Percentiles rank a stretch among this genome's conserved stretches.
These are phyloP conservation scores for Tortrix viridana DNA, from an alignment of 2,888 invertebrate species.

Conservation along the genomic window DNA sequence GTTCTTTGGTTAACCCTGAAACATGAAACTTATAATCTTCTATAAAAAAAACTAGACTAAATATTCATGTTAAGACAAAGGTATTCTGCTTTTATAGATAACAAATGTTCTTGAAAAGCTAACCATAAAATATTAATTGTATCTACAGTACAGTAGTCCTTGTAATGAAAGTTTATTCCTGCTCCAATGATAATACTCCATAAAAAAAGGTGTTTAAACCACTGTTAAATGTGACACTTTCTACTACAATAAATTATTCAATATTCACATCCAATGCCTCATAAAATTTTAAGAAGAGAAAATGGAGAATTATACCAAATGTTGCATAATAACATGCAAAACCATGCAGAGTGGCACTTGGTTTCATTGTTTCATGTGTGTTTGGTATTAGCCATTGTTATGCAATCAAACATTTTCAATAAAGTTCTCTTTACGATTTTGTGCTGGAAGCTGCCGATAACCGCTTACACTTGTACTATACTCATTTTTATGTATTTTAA, in stretches of 20 bases:
- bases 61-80: neutral
- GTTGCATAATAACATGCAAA: constrained; percentile 53
- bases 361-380: constrained; percentile 71
- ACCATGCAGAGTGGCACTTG: constrained; percentile 54
- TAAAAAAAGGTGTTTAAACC: neutral
- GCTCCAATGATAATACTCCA: neutral
- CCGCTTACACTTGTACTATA: constrained; percentile 51
- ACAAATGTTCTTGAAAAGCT: neutral
- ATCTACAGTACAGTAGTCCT: neutral
- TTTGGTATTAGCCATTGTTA: constrained; percentile 74
- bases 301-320: constrained; percentile 49
- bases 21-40: too few relatives aligned
- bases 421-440: constrained; percentile 74
- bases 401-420: constrained; percentile 80
- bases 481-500: constrained; percentile 60
- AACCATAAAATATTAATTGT: neutral
- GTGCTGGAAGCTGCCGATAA: constrained; percentile 65
- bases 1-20: too few relatives aligned
- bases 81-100: neutral
- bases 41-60: too few relatives aligned
- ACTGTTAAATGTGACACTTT: constrained; percentile 33
- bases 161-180: constrained; percentile 1
- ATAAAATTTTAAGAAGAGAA: constrained; percentile 44
- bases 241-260: constrained; percentile 31
- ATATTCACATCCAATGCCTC: constrained; percentile 24